phyloP scores from a whole-genome alignment of 1,140 invertebrate genomes.

The Samia ricini region DNA sequence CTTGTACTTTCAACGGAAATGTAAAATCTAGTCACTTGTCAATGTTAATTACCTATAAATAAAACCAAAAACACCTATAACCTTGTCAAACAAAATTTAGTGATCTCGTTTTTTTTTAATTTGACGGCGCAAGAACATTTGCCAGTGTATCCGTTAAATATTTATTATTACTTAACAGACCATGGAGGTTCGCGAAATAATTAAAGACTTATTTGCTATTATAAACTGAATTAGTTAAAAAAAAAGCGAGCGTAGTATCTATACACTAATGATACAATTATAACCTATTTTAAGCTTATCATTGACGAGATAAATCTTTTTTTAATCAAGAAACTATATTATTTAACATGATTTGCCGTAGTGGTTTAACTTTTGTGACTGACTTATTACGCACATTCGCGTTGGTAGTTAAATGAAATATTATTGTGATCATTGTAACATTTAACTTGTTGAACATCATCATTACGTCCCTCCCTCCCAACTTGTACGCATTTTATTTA shows the following conservation, averaged over 20 bases:
- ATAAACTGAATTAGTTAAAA: background rate
- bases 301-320: background rate
- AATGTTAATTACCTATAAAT: constrained; percentile 16
- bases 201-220: background rate
- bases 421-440: constrained; percentile 67
- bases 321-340: constrained; percentile 3
- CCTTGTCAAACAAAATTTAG: too few relatives aligned
- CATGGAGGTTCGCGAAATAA: background rate
- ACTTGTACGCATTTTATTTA: background rate
- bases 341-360: constrained; percentile 26
- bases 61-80: constrained; percentile 13
- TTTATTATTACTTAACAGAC: background rate
- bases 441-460: background rate
- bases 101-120: too few relatives aligned
- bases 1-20: background rate
- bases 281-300: too few relatives aligned
- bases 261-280: too few relatives aligned
- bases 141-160: too few relatives aligned
- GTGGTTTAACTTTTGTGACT: constrained; percentile 35
- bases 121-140: too few relatives aligned
- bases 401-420: constrained; percentile 71
- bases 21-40: constrained; percentile 24
- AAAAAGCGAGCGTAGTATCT: too few relatives aligned
- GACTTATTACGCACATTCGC: constrained; percentile 70
- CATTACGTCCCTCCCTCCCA: background rate